phyloP scores from a whole-genome alignment of 2,888 invertebrate species.

The Dryococelus australis region DNA sequence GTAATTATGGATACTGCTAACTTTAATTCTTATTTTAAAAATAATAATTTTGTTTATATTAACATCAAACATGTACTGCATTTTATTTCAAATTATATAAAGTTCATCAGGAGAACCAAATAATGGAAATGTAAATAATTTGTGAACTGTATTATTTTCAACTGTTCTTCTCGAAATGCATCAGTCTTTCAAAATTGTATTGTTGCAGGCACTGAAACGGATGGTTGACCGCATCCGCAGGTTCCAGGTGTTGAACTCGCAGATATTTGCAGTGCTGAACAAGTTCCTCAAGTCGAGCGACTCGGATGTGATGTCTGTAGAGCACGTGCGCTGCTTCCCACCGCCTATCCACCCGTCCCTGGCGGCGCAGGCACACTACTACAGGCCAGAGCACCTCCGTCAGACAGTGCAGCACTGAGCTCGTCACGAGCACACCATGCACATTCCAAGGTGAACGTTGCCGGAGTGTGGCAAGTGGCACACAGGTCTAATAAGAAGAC shows the following conservation, averaged over 20 bases:
- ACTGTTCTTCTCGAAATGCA: too few species aligned
- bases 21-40: too few species aligned
- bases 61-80: too few species aligned
- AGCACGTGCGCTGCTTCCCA: slow-evolving; percentile 96
- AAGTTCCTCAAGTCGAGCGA: slow-evolving; percentile 91
- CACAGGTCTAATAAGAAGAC: too few species aligned
- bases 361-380: slow-evolving; percentile 67
- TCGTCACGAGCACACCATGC: not conserved
- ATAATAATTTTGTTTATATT: too few species aligned
- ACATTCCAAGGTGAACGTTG: too few species aligned
- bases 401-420: slow-evolving; percentile 58
- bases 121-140: not conserved
- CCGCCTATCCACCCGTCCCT: slow-evolving; percentile 86
- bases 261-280: slow-evolving; percentile 94
- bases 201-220: slow-evolving; percentile 81
- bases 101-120: too few species aligned
- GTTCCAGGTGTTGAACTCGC: slow-evolving; percentile 97
- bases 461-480: too few species aligned
- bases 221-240: slow-evolving; percentile 98
- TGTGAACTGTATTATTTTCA: too few species aligned
- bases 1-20: too few species aligned
- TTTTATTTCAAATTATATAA: too few species aligned
- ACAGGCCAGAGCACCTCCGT: slow-evolving; percentile 62
- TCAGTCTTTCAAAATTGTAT: not conserved
- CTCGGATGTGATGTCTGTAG: slow-evolving; percentile 82